A percentile compares a stretch with the other conserved stretches of the same genome.
These are phyloP conservation scores for Troides aeacus DNA, from an alignment of 2,888 invertebrate genomes.

Conservation along the genomic window DNA sequence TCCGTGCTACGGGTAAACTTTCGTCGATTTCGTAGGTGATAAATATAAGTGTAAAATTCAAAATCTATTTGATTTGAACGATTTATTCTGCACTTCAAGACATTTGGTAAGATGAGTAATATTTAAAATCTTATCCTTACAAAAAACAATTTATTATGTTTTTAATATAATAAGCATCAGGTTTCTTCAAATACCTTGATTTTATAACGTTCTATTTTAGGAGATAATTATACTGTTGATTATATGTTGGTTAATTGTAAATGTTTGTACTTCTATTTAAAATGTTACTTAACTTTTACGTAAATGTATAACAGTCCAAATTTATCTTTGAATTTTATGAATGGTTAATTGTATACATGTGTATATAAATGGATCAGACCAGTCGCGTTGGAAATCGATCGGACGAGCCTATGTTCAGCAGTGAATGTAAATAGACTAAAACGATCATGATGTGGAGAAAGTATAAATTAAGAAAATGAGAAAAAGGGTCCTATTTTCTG, in stretches of 20 bases:
- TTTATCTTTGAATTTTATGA: too few species aligned
- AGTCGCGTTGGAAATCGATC: too few species aligned
- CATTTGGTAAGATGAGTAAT: conserved; percentile 24
- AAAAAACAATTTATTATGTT: neutral
- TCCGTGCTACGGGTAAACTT: conserved; percentile 52
- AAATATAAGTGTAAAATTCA: neutral
- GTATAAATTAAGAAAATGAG: neutral
- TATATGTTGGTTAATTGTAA: too few species aligned
- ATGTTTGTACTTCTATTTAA: too few species aligned
- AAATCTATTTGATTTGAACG: conserved; percentile 6
- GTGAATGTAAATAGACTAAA: too few species aligned
- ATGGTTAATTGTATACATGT: too few species aligned
- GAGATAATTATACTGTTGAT: too few species aligned
- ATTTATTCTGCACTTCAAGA: neutral
- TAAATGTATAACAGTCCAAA: too few species aligned
- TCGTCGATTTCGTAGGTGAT: conserved; percentile 36
- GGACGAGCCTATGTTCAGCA: too few species aligned
- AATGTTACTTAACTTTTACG: too few species aligned
- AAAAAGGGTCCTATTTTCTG: neutral
- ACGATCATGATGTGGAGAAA: neutral
- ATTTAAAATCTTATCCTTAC: conserved; percentile 9
- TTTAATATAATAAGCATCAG: neutral
- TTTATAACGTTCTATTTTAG: too few species aligned
- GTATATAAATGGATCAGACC: too few species aligned
- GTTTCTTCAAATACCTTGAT: neutral